Conservation (phyloP, 1,140 invertebrate species). For the Apis laboriosa region DNA sequence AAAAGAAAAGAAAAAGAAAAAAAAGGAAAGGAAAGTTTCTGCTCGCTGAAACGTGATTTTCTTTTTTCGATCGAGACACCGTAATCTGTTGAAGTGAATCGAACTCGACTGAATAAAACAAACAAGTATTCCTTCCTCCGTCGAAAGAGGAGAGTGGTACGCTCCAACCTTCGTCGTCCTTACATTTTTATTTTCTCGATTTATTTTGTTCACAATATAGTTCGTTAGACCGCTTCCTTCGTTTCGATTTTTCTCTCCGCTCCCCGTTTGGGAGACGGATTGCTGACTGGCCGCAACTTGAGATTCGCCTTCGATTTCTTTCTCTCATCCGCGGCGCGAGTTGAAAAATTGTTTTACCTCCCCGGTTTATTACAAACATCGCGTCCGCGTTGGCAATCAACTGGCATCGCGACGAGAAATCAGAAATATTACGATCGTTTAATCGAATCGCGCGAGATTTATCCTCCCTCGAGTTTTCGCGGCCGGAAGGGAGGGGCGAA, state of each 20-base stretch:
- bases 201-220: constrained; percentile 37
- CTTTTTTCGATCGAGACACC: background rate
- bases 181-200: constrained; percentile 15
- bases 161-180: background rate
- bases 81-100: constrained; percentile 34
- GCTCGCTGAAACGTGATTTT: background rate
- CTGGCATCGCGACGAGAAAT: background rate
- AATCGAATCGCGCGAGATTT: background rate
- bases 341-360: background rate
- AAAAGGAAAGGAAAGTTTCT: background rate
- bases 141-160: background rate
- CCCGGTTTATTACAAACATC: background rate
- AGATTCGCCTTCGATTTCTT: background rate
- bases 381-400: background rate
- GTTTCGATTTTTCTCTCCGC: constrained; percentile 14
- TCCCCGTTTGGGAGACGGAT: background rate
- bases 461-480: too few relatives aligned
- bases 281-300: background rate
- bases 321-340: background rate
- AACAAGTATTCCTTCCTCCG: constrained; percentile 7
- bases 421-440: background rate
- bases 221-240: constrained; percentile 30
- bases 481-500: background rate
- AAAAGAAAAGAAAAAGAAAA: too few relatives aligned
- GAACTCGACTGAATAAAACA: constrained; percentile 35